Conservation (phyloP, 2,888 invertebrate genomes). For the Atethmia centrago region DNA sequence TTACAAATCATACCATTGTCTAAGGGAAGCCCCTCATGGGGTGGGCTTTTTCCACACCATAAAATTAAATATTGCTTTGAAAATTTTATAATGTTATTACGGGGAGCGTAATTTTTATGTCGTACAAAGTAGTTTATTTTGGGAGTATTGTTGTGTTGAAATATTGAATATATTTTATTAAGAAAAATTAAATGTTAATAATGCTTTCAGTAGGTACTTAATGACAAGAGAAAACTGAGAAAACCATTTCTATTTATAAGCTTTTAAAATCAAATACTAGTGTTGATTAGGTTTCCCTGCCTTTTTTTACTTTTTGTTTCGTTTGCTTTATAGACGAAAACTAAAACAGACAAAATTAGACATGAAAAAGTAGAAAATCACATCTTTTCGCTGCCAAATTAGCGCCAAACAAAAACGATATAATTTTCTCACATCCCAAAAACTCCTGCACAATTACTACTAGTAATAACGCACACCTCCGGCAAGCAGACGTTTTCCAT, state of each 20-base stretch:
- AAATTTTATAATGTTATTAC: slow-evolving; percentile 80
- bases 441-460: slow-evolving; percentile 70
- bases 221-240: too few species aligned
- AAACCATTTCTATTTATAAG: not conserved
- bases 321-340: not conserved
- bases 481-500: slow-evolving; percentile 73
- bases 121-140: slow-evolving; percentile 30
- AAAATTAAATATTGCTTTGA: slow-evolving; percentile 85
- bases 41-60: slow-evolving; percentile 85
- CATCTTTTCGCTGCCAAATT: slow-evolving; percentile 1
- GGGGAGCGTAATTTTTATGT: slow-evolving; percentile 65
- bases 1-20: slow-evolving; percentile 87
- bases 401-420: slow-evolving; percentile 43
- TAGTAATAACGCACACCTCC: slow-evolving; percentile 71
- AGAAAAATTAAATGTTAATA: not conserved
- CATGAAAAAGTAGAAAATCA: not conserved
- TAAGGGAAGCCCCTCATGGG: slow-evolving; percentile 72
- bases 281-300: not conserved
- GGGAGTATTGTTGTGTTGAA: slow-evolving; percentile 6
- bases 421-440: slow-evolving; percentile 27
- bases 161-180: not conserved
- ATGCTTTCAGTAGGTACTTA: not conserved
- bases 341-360: not conserved
- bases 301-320: not conserved
- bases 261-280: not conserved